Evolutionary conservation across 2,113 vertebrate species (phyloP).

Genomic region (Panthera leo): DNA sequence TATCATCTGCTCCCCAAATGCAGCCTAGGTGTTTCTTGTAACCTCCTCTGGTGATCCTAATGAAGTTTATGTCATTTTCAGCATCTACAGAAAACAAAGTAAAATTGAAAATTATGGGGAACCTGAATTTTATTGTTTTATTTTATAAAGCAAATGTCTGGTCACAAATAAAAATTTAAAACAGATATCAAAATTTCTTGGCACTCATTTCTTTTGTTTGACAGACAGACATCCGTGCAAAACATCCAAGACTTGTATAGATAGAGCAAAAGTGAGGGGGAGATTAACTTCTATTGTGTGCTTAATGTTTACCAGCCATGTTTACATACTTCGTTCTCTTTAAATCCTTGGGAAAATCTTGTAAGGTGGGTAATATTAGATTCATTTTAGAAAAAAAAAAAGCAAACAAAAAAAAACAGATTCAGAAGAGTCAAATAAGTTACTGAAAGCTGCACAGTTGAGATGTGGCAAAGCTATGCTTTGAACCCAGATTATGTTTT

Average conservation of each 20-base stretch:
- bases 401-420: background rate
- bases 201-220: background rate
- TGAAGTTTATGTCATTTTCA: background rate
- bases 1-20: background rate
- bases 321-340: background rate
- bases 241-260: background rate
- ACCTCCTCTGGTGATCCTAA: background rate
- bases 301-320: background rate
- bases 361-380: background rate
- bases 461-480: background rate
- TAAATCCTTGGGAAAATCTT: slow-evolving; percentile 6
- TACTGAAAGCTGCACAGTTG: background rate
- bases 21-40: background rate
- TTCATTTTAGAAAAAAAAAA: background rate
- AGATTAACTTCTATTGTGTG: background rate
- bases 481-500: background rate
- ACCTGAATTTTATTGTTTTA: background rate
- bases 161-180: background rate
- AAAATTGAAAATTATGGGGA: background rate
- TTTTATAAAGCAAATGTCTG: background rate
- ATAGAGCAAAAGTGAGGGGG: background rate
- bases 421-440: background rate
- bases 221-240: background rate
- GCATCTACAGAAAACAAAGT: background rate
- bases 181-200: background rate